phyloP scores from a whole-genome alignment of 2,797 vertebrate species.

The Peromyscus eremicus region DNA sequence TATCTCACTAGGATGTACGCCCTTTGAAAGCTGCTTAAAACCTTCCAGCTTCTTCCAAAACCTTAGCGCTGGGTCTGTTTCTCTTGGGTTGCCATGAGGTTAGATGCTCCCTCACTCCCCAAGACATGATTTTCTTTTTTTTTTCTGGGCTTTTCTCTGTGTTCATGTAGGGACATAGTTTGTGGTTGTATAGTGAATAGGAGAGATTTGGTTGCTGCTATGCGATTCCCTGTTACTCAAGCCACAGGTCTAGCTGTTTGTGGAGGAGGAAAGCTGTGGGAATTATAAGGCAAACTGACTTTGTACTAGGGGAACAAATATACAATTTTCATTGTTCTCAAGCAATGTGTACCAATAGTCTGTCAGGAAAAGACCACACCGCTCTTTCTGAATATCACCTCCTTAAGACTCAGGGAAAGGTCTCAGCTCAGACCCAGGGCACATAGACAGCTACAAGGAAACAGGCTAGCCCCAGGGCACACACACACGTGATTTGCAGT shows the following conservation, averaged over 20 bases:
- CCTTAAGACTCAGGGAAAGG: conserved; percentile 6
- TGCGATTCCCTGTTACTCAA: not conserved
- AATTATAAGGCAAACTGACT: not conserved
- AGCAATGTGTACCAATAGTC: not conserved
- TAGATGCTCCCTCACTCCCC: not conserved
- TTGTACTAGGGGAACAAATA: not conserved
- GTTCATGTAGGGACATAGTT: not conserved
- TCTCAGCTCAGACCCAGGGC: not conserved
- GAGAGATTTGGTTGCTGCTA: not conserved
- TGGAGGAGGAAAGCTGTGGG: not conserved
- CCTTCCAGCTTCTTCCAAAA: not conserved
- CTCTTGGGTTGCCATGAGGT: not conserved
- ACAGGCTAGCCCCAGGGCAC: not conserved
- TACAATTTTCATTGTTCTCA: not conserved
- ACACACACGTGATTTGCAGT: not conserved
- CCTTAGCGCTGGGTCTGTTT: not conserved
- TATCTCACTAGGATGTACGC: not conserved
- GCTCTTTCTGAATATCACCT: conserved; percentile 27
- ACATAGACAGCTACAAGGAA: not conserved
- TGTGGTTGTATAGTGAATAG: not conserved
- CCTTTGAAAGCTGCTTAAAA: not conserved
- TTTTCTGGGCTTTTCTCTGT: not conserved
- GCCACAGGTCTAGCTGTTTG: not conserved
- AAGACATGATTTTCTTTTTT: not conserved
- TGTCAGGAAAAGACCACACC: not conserved